Base-by-base conservation (phyloP, 1,140 invertebrate genomes). In the Mya arenaria region DNA sequence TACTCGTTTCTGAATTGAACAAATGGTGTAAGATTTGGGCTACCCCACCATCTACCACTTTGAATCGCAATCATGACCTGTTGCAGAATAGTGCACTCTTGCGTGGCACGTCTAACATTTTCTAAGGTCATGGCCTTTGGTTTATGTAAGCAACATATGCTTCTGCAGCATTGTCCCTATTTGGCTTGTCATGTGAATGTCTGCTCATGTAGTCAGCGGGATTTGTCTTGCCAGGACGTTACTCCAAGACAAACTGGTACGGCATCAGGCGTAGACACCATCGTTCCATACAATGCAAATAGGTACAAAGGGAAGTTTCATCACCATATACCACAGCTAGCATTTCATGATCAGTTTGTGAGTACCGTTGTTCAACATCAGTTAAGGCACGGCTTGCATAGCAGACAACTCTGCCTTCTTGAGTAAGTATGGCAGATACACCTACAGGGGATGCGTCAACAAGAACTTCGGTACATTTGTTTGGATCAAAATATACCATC, bases 291-390 rank as follows among this genome's bases (percentile, higher is more conserved):
- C 25, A 75, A 80, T 25, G 83, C 86, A 69, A 75, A 79, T 4
- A 88, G 52, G 44, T 87, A 89, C 17, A 85, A 30, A 28, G 75
- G 36, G 28, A 87, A 85, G 23, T 85, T 41, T 93, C 87, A 44
- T 84, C 86, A 10, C 80, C 85, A 89, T 90, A 89, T 5, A 84
- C 68, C 32, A 85, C 77, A 15, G 86, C 77, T 4, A 93, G 66
- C 30, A 87, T 84, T 83, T 93, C 92, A 65, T 90, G 90, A 79
- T 94, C 93, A 17, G 90, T 92, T 78, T 93, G 90, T 63, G 60
- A 63, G 34, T 63, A 93, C 32, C 89, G 32, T 65, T 81, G 82
- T 87, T 93, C 89, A 3, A 87, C 72, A 92, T 79, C n/a, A 34
- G 84, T 90, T 39, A 69, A 37, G 4, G 65, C 30, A 86, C 90